Percentiles rank a stretch among this genome's conserved stretches.
Evolutionary conservation across 2,797 vertebrate genomes (phyloP).

Genomic region (Characodon lateralis): DNA sequence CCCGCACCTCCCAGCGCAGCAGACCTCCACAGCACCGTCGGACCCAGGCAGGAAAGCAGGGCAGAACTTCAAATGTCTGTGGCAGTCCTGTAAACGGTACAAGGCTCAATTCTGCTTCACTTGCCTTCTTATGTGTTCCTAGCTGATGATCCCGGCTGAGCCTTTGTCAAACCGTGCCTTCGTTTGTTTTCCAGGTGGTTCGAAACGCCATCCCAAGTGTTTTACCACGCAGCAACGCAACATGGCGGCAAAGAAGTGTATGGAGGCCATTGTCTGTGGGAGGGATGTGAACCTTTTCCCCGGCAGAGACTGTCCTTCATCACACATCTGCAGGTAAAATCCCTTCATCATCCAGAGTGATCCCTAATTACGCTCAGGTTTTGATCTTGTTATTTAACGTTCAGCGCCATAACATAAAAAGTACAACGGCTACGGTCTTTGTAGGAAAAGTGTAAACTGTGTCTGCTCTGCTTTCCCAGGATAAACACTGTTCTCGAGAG

Average conservation of each 20-base stretch:
- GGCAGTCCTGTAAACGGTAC: constrained; percentile 98
- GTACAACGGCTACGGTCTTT: no score
- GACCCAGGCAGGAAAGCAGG: constrained; percentile 92
- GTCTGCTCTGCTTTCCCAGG: constrained; percentile 73
- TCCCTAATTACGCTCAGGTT: neutral
- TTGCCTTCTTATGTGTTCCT: no score
- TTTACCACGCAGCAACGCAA: constrained; percentile 96
- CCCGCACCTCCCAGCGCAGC: constrained; percentile 81
- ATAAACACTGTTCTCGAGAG: constrained; percentile 99
- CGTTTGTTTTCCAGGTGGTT: constrained; percentile 87
- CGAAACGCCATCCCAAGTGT: constrained; percentile 95
- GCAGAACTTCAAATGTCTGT: constrained; percentile 99
- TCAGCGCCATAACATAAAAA: neutral
- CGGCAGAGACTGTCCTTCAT: constrained; percentile 98
- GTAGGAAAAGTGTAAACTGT: neutral
- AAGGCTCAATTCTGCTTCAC: neutral
- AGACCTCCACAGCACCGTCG: constrained; percentile 73
- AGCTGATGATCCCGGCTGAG: neutral
- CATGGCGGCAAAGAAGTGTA: constrained; percentile 96
- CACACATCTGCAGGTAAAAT: constrained; percentile 93
- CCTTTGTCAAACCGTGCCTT: neutral
- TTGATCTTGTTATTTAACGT: neutral
- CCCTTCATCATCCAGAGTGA: neutral
- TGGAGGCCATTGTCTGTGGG: constrained; percentile 95
- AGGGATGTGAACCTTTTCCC: constrained; percentile 96